phyloP scores from a whole-genome alignment of 2,888 invertebrate species.

The Netelia melanura region DNA sequence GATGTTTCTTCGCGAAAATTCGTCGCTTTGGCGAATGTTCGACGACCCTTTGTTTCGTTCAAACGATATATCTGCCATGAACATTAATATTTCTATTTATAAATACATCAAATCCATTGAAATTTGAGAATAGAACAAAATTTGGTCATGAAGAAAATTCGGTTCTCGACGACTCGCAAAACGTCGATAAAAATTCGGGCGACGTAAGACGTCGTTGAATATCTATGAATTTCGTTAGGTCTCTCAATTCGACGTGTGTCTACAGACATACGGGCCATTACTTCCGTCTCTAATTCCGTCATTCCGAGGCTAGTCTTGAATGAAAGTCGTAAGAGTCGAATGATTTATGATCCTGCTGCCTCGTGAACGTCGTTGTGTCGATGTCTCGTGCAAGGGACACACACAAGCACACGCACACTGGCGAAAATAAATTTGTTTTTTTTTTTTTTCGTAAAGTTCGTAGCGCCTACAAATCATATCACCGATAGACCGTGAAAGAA shows the following conservation, averaged over 20 bases:
- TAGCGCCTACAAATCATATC: not conserved
- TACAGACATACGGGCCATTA: slow-evolving; percentile 25
- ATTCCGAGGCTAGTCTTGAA: slow-evolving; percentile 57
- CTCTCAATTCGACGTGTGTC: not conserved
- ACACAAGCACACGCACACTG: not conserved
- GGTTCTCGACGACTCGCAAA: too few relatives aligned
- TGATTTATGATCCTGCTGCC: slow-evolving; percentile 52
- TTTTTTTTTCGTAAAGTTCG: slow-evolving; percentile 12
- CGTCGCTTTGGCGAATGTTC: too few relatives aligned
- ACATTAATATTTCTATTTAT: not conserved
- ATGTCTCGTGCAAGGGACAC: slow-evolving; percentile 14
- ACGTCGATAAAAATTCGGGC: not conserved
- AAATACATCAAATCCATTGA: not conserved
- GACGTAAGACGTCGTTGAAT: slow-evolving; percentile 20
- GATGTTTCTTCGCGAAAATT: too few relatives aligned
- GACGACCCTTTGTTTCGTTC: too few relatives aligned
- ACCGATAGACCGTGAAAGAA: too few relatives aligned
- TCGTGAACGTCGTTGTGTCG: slow-evolving; percentile 44
- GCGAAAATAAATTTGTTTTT: slow-evolving; percentile 1
- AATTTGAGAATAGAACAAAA: not conserved
- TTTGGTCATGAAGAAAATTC: too few relatives aligned
- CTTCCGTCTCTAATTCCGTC: slow-evolving; percentile 57
- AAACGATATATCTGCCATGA: not conserved
- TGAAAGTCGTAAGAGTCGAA: slow-evolving; percentile 62
- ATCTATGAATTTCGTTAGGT: slow-evolving; percentile 29